These are phyloP conservation scores for Poecile montanus DNA, from an alignment of 2,797 vertebrate genomes.

Conservation along the genomic window DNA sequence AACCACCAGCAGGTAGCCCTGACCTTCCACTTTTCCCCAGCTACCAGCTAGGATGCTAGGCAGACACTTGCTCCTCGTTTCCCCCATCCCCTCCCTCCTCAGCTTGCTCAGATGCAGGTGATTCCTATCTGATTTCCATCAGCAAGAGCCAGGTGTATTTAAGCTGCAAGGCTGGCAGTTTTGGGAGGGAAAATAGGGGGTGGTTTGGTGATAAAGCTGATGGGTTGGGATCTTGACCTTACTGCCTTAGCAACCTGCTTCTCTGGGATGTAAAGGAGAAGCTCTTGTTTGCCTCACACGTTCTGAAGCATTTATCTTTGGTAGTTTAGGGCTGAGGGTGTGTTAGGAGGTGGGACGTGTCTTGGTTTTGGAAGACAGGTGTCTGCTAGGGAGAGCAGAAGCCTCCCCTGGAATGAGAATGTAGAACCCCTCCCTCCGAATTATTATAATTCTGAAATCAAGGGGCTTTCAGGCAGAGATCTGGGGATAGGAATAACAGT, in stretches of 20 bases:
- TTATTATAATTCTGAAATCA: no score
- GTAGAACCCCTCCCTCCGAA: no score
- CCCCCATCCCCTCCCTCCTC: no score
- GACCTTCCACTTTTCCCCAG: neutral
- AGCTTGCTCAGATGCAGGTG: neutral
- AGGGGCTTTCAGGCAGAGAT: no score
- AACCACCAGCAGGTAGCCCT: neutral
- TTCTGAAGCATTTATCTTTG: neutral
- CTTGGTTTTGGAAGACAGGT: no score
- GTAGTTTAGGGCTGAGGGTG: neutral
- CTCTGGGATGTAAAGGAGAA: neutral
- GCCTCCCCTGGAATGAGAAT: no score
- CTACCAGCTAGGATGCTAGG: neutral
- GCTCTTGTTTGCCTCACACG: neutral
- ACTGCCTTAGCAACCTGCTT: neutral
- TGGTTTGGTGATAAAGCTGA: accelerated
- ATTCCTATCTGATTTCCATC: neutral
- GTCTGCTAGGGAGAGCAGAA: no score
- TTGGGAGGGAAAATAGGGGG: accelerated
- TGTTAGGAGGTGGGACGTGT: neutral
- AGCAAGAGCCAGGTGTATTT: neutral
- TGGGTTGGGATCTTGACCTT: accelerated
- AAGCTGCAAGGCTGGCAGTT: neutral
- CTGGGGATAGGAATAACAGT: no score
- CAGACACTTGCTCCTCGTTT: no score